phyloP scores from a whole-genome alignment of 2,797 vertebrate genomes.

The Thalassophryne amazonica region DNA sequence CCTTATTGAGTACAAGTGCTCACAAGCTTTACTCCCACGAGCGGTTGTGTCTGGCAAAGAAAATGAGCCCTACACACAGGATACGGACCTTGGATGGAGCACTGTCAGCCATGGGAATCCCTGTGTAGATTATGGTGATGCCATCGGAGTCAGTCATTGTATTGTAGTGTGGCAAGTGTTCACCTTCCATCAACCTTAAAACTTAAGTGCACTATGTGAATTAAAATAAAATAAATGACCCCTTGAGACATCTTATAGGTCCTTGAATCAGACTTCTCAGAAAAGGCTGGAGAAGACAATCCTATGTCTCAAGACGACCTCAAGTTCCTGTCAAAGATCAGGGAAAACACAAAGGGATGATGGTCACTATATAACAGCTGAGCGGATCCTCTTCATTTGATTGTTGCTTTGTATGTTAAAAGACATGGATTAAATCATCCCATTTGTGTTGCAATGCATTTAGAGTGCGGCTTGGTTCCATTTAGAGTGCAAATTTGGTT shows the following conservation, averaged over 20 bases:
- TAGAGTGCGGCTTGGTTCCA: no score
- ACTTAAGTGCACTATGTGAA: background rate
- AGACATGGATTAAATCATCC: no score
- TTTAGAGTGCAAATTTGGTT: no score
- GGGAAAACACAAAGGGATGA: no score
- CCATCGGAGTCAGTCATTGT: background rate
- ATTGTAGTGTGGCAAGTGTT: slow-evolving; percentile 2
- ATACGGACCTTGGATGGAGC: slow-evolving; percentile 6
- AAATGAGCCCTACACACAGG: background rate
- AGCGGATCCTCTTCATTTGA: no score
- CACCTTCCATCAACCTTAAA: background rate
- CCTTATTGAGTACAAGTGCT: background rate
- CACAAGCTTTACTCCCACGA: background rate
- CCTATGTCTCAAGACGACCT: no score
- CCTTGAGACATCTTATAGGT: background rate
- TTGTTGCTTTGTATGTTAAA: no score
- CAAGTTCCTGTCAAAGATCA: no score
- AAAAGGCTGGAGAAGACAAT: no score
- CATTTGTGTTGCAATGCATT: no score
- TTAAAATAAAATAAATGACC: background rate
- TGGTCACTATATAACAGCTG: no score
- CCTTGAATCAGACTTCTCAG: no score
- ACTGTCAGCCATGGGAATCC: background rate
- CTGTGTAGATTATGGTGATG: background rate
- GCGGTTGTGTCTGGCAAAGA: background rate